These are phyloP conservation scores for Melipona bicolor DNA, from an alignment of 2,888 invertebrate genomes.

Conservation along the genomic window DNA sequence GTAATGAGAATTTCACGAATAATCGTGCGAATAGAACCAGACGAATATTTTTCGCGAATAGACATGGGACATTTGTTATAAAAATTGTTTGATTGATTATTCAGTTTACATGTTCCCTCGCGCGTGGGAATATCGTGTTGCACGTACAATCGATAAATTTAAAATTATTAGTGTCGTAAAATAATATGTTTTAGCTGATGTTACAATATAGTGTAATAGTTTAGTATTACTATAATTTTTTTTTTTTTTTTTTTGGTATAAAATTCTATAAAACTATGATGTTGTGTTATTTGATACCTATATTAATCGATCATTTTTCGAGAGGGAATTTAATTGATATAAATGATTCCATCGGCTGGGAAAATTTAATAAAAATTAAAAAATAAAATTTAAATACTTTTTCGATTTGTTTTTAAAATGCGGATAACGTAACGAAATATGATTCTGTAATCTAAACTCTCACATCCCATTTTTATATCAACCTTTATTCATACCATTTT, in stretches of 20 bases:
- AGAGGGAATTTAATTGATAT: background rate
- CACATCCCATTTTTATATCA: background rate
- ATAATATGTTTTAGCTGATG: background rate
- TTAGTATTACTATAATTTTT: background rate
- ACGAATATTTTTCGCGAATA: background rate
- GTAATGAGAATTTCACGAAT: conserved; percentile 11
- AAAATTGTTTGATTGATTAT: background rate
- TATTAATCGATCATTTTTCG: background rate
- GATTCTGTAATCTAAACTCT: background rate
- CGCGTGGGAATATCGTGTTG: background rate
- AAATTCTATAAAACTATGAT: background rate
- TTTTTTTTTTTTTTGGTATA: background rate
- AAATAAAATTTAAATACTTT: background rate
- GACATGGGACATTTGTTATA: no score
- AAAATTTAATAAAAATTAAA: background rate
- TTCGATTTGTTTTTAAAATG: background rate
- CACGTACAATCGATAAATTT: background rate
- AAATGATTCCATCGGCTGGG: background rate
- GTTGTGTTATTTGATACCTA: background rate
- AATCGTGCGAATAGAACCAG: background rate
- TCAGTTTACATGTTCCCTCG: background rate
- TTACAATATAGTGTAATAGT: background rate
- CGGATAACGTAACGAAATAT: background rate
- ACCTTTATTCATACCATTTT: background rate
- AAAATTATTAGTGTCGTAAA: background rate